phyloP scores from a whole-genome alignment of 2,888 invertebrate genomes.

The Sesia apiformis region DNA sequence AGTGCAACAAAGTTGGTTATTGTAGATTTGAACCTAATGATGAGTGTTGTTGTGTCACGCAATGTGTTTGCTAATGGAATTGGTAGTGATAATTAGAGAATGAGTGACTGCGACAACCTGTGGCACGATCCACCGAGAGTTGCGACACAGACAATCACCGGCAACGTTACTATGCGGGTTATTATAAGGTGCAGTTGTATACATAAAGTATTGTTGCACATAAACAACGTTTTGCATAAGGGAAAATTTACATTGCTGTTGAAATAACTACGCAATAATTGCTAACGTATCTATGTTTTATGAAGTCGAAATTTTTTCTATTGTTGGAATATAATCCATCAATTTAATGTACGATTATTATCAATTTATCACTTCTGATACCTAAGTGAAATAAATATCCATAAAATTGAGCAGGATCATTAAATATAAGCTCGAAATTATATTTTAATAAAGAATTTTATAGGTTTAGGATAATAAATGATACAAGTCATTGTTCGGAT shows the following conservation, averaged over 20 bases:
- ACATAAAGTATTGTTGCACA: conserved; percentile 9
- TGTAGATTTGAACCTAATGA: not conserved
- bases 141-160: conserved; percentile 44
- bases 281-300: not conserved
- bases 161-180: conserved; percentile 58
- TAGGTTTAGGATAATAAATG: no score
- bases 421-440: no score
- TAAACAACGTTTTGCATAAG: conserved; percentile 24
- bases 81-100: conserved; percentile 52
- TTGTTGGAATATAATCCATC: no score
- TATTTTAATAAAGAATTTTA: no score
- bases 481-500: no score
- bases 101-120: conserved; percentile 30
- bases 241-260: conserved; percentile 9
- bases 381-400: no score
- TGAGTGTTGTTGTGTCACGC: conserved; percentile 20
- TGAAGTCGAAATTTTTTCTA: not conserved
- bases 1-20: not conserved
- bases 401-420: no score
- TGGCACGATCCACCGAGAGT: conserved; percentile 16
- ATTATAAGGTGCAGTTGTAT: conserved; percentile 44
- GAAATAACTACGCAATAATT: not conserved
- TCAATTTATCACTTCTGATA: no score
- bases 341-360: no score
- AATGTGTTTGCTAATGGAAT: conserved; percentile 44